Base-by-base conservation (phyloP, 1,140 invertebrate genomes). In the Neuroterus valhalla region DNA sequence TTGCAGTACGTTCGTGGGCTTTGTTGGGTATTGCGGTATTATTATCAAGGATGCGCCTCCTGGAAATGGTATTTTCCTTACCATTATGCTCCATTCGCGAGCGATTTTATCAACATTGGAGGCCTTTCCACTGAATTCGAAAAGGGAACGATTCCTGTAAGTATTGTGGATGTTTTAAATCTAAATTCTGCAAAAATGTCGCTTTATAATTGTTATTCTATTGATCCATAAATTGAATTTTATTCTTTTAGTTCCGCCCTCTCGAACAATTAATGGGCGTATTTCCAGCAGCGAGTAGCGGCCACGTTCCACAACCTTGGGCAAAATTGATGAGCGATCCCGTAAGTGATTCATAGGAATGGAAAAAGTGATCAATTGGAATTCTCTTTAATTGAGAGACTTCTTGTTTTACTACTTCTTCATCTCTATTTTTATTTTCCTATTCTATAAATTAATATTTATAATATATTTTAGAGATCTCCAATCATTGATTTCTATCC, bases 1-100 rank as follows among this genome's bases (percentile, higher is more conserved):
- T 91, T 95, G 68, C 96, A 99, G 88, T 99, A 99, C 91, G 97
- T 98, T 0, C 92, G 94, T 55, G 99, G 99, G 0, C 91, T 99
- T 11, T 99, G 97, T 90, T 99, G 99, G 99, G 98, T 99, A 8
- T 91, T 99, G 15, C 93, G 95, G 73, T 99, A 99, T 90, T 99
- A 99, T 90, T 99, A 99, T 91, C 98, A 99, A 93, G 99, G 99
- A 52, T 99, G 98, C 91, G 96, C 97, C 21, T 99, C 97, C 2
- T 99, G 99, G 99, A 97, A 98, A 89, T 99, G 99, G 99, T 99
- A 99, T 91, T 99, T 98, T 90, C 99, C 99, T 0, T 99, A 98
- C 89, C 98, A 99, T 90, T 99, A 99, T 92, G 98, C 99, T 2
- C 98, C 98, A n/a, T 99, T 99, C 91, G 98, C 99, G 4, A 99